These are phyloP conservation scores for Otus scops DNA, from an alignment of 2,797 vertebrate genomes.

Conservation along the genomic window DNA sequence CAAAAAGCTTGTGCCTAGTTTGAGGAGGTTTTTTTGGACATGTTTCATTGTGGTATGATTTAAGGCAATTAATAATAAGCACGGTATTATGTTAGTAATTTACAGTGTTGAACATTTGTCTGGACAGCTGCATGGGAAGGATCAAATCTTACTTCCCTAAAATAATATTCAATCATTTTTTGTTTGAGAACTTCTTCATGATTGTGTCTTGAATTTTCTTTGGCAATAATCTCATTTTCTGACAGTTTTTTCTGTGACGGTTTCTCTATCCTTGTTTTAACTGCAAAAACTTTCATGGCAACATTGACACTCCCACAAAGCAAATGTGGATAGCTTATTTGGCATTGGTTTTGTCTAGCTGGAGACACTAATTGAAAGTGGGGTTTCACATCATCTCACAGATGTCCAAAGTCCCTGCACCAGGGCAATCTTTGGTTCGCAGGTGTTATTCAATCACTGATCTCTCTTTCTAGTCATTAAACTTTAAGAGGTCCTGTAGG, in stretches of 20 bases:
- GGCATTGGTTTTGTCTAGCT: background rate
- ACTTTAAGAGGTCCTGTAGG: background rate
- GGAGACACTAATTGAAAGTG: background rate
- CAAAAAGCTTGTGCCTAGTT: background rate
- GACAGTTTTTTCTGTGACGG: background rate
- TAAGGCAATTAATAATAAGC: background rate
- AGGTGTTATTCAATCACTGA: background rate
- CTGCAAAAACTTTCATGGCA: background rate
- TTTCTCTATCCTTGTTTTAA: background rate
- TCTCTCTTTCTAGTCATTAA: background rate
- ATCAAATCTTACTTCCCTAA: background rate
- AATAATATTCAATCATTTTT: background rate
- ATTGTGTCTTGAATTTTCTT: background rate
- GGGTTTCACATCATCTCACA: background rate
- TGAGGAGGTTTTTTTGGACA: background rate
- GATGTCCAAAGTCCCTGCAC: background rate
- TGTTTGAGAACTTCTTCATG: background rate
- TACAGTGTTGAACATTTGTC: background rate
- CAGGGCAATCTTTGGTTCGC: accelerated
- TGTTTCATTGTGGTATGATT: background rate
- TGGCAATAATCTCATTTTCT: background rate
- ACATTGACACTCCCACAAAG: background rate
- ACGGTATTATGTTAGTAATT: background rate
- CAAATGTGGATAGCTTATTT: background rate
- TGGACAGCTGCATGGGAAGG: background rate